phyloP scores from a whole-genome alignment of 1,140 invertebrate species.

The Leptopilina boulardi region DNA sequence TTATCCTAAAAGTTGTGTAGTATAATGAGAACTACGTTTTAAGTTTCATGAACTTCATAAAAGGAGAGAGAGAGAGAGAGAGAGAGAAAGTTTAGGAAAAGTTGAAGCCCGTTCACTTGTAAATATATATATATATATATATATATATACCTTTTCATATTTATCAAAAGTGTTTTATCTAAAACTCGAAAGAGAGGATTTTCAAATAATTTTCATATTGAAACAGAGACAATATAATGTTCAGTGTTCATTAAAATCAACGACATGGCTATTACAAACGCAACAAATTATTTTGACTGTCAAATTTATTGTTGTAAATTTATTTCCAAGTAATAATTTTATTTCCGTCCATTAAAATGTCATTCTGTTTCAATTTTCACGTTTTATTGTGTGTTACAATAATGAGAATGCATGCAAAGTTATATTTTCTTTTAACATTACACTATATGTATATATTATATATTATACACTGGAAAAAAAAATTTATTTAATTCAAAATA shows the following conservation, averaged over 20 bases:
- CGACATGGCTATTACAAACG: not conserved
- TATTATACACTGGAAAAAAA: no score
- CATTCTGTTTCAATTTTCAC: not conserved
- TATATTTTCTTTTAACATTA: no score
- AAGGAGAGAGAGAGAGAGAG: conserved; percentile 1
- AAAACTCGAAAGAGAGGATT: not conserved
- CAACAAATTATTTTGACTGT: not conserved
- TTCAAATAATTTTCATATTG: not conserved
- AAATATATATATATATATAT: no score
- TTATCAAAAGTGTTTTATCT: not conserved
- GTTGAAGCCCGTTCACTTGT: not conserved
- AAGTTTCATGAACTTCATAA: conserved; percentile 23
- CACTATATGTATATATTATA: no score
- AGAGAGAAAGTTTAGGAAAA: conserved; percentile 3
- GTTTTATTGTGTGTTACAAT: not conserved
- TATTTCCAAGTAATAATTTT: not conserved
- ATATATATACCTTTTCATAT: no score
- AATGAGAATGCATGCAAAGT: not conserved
- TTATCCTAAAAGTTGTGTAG: conserved; percentile 1
- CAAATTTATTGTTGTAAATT: not conserved
- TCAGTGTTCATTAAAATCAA: not conserved
- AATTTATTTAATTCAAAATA: no score
- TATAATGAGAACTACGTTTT: conserved; percentile 19
- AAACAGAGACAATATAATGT: conserved; percentile 3
- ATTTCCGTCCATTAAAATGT: not conserved